Evolutionary conservation across 2,113 vertebrate genomes (phyloP).

Genomic region (Carlito syrichta): DNA sequence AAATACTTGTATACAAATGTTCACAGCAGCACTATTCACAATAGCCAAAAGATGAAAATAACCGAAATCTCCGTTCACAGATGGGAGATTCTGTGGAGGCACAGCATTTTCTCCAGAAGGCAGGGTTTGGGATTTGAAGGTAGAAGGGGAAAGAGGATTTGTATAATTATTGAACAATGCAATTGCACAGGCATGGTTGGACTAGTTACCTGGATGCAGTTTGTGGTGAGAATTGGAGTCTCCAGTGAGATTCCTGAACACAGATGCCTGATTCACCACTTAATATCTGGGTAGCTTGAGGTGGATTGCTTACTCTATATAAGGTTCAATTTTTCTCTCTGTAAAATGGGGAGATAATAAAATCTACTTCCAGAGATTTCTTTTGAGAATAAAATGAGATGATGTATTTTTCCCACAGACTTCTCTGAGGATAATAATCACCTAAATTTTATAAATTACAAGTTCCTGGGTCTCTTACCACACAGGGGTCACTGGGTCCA

Average conservation of each 20-base stretch:
- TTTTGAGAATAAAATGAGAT: background rate
- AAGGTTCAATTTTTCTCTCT: background rate
- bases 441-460: background rate
- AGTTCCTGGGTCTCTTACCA: background rate
- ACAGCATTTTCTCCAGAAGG: background rate
- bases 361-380: background rate
- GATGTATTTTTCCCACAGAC: background rate
- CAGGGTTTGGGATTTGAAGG: rapidly evolving
- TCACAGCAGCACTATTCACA: background rate
- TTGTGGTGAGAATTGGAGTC: background rate
- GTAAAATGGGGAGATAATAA: background rate
- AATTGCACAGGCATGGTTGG: background rate
- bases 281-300: background rate
- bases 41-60: background rate
- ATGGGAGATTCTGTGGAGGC: rapidly evolving
- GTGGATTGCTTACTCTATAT: background rate
- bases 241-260: background rate
- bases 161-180: background rate
- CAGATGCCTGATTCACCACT: background rate
- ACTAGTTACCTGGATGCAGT: background rate
- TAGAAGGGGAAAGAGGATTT: background rate
- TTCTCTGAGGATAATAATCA: background rate
- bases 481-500: background rate
- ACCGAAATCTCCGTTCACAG: background rate
- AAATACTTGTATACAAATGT: background rate